Evolutionary conservation across 2,113 vertebrate species (phyloP), one percentile per base, ranked within the genome.

Genomic region (Urocynchramus pylzowi): DNA sequence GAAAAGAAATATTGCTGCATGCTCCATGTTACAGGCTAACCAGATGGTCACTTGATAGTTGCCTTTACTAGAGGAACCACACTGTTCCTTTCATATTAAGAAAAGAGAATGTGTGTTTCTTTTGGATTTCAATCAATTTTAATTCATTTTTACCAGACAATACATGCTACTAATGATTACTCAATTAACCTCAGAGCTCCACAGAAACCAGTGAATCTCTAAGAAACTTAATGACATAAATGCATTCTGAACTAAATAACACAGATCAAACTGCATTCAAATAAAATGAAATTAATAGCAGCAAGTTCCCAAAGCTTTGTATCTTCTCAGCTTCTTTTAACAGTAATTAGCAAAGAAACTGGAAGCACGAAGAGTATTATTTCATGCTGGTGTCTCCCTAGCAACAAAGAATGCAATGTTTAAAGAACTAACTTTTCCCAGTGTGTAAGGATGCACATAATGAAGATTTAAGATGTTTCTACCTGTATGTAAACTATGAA

Each of bases 61-160:
- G 44, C n/a, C 47, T 88, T 3, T 81, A 37, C 56, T 73, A 89
- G 41, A 60, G 15, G 37, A 78, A 91, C 41, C 11, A 10, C 81
- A 73, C 35, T 85, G 20, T 28, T 60, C 31, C 76, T 89, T 71
- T 95, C 69, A 90, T 70, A 59, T n/a, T 75, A 82, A 60, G 56
- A 90, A 78, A 97, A 47, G 60, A 84, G 33, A 90, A 53, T 63
- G 47, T 67, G 42, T 56, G 56, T 64, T 96, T 81, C 68, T 84
- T 93, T 95, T 81, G 89, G 71, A 89, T 95, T 80, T n/a, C 24
- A 95, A 89, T 96, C 84, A 84, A 86, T 95, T 97, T 93, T 81
- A 96, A 97, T 95, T 96, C 89, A 88, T 96, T 95, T 97, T 92
- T 94, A 92, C 87, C 68, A 96, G 94, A 94, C 73, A 95, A 95